phyloP scores from a whole-genome alignment of 2,797 vertebrate genomes.

The Crocidura indochinensis region DNA sequence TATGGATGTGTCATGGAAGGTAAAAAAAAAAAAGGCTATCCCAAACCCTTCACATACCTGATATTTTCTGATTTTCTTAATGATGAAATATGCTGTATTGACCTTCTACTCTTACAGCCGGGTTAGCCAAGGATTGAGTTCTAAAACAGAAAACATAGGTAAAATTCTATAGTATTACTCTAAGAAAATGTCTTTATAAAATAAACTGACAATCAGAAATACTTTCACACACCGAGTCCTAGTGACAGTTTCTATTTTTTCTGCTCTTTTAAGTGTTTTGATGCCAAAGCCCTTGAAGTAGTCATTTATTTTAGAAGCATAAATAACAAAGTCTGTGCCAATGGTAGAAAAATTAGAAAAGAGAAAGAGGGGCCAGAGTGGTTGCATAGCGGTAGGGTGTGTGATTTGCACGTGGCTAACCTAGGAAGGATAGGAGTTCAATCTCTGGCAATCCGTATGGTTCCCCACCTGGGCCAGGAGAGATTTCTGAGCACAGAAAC shows the following conservation, averaged over 20 bases:
- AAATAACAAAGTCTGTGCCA: not conserved
- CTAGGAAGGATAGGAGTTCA: no score
- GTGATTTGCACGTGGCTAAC: no score
- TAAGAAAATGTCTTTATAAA: not conserved
- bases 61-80: not conserved
- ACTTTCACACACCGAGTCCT: fast-evolving
- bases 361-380: no score
- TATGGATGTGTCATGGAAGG: not conserved
- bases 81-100: not conserved
- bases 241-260: not conserved
- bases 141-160: not conserved
- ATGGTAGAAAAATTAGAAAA: not conserved
- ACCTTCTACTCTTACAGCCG: not conserved
- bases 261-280: not conserved
- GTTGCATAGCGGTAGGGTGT: no score
- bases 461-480: no score
- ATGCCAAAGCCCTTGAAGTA: not conserved
- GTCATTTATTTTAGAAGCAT: not conserved
- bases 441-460: no score
- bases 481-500: no score
- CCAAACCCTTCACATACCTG: not conserved
- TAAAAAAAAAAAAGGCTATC: not conserved
- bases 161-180: not conserved
- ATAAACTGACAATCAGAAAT: not conserved
- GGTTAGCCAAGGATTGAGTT: not conserved